Conservation (phyloP, 2,888 invertebrate genomes). For the Pasiphila rectangulata region DNA sequence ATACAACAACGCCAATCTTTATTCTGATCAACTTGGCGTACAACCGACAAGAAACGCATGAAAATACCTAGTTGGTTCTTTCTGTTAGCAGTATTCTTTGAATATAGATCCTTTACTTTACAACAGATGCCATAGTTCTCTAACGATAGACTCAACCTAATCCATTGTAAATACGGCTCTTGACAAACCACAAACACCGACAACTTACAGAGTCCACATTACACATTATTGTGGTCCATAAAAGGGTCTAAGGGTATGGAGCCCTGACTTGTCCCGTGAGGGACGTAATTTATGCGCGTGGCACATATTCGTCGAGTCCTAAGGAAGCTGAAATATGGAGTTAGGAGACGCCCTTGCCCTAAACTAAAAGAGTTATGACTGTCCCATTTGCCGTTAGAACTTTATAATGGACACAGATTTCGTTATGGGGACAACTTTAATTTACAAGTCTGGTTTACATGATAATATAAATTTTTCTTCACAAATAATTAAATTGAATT, state of each 20-base stretch:
- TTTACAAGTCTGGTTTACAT: background rate
- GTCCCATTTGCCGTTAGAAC: slow-evolving; percentile 44
- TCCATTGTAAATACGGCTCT: background rate
- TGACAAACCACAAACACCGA: slow-evolving; percentile 33
- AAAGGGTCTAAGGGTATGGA: slow-evolving; percentile 55
- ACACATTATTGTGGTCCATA: slow-evolving; percentile 52
- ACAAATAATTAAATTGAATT: background rate
- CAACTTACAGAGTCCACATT: slow-evolving; percentile 40
- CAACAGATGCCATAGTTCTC: too few relatives aligned
- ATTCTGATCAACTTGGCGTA: too few relatives aligned
- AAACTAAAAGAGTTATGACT: slow-evolving; percentile 47
- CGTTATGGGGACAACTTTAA: slow-evolving; percentile 9
- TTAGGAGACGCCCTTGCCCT: slow-evolving; percentile 33
- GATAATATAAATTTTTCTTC: slow-evolving; percentile 1
- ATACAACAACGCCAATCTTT: too few relatives aligned
- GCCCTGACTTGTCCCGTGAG: slow-evolving; percentile 54
- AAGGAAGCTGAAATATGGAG: slow-evolving; percentile 48
- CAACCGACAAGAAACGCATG: too few relatives aligned
- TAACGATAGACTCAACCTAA: too few relatives aligned
- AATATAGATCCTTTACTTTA: too few relatives aligned
- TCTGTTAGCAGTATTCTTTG: too few relatives aligned
- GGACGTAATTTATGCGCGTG: slow-evolving; percentile 56
- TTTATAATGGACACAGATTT: slow-evolving; percentile 26
- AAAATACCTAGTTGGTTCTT: too few relatives aligned
- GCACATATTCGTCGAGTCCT: slow-evolving; percentile 45